Conservation (phyloP, 2,888 invertebrate species). For the Charanyca ferruginea region DNA sequence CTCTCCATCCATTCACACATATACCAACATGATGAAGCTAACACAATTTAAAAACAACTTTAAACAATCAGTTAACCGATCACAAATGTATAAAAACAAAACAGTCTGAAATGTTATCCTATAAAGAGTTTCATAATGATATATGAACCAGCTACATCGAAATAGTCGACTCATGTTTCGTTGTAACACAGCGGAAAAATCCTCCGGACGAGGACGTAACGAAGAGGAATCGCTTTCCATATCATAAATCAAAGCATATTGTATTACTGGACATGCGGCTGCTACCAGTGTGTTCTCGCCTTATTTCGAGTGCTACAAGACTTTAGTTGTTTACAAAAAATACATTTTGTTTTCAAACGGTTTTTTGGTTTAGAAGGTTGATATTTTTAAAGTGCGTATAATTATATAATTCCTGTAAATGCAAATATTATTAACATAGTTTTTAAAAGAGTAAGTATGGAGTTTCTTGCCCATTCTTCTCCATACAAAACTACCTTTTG, state of each 20-base stretch:
- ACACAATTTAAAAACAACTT: no score
- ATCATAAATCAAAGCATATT: constrained; percentile 84
- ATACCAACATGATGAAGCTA: no score
- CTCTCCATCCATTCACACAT: no score
- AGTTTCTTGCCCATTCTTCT: no score
- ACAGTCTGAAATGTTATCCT: constrained; percentile 6
- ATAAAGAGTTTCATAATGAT: constrained; percentile 46
- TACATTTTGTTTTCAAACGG: neutral
- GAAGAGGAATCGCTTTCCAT: constrained; percentile 82
- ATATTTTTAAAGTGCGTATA: no score
- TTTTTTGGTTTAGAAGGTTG: constrained; percentile 6
- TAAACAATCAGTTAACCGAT: neutral
- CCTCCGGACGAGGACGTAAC: constrained; percentile 72
- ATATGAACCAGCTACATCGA: constrained; percentile 58
- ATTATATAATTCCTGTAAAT: no score
- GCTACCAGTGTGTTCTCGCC: constrained; percentile 62
- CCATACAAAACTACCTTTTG: no score
- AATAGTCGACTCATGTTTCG: constrained; percentile 77
- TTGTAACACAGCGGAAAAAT: constrained; percentile 81
- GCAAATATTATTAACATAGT: no score
- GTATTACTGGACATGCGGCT: constrained; percentile 73
- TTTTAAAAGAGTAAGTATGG: no score
- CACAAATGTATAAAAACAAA: neutral
- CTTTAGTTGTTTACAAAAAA: neutral
- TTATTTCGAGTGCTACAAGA: constrained; percentile 23